Percentiles rank a stretch among this genome's conserved stretches.
Evolutionary conservation across 1,140 invertebrate genomes (phyloP).

Genomic region (Solen grandis): DNA sequence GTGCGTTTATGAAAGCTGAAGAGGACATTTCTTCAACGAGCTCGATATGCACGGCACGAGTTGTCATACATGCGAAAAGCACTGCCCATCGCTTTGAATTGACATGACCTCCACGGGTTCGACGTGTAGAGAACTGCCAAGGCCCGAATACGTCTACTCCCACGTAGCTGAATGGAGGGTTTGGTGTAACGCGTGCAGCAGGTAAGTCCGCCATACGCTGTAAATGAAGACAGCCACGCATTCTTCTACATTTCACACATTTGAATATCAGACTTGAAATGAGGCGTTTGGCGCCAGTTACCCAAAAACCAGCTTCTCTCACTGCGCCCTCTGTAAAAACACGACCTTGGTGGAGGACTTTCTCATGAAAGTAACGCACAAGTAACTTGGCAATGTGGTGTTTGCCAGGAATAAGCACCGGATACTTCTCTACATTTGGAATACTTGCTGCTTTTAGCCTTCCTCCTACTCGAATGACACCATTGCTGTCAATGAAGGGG

Average conservation of each 20-base stretch:
- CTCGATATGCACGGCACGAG: no score
- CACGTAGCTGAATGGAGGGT: conserved; percentile 90
- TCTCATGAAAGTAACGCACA: conserved; percentile 25
- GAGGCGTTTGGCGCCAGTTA: conserved; percentile 35
- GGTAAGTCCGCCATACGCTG: conserved; percentile 23
- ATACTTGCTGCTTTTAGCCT: background rate
- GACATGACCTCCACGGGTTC: no score
- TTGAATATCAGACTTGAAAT: conserved; percentile 18
- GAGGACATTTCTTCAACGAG: no score
- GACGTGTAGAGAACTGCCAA: no score
- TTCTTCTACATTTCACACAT: conserved; percentile 34
- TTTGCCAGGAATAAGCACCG: conserved; percentile 44
- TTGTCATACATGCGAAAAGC: no score
- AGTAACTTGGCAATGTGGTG: conserved; percentile 42
- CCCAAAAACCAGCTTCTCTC: conserved; percentile 51
- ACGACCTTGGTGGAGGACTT: conserved; percentile 45
- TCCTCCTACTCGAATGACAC: conserved; percentile 47
- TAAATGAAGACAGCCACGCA: background rate
- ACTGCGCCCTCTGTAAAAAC: conserved; percentile 43
- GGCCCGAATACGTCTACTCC: no score
- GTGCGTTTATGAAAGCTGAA: no score
- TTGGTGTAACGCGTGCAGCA: conserved; percentile 32
- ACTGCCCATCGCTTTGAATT: no score
- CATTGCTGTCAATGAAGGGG: conserved; percentile 24
- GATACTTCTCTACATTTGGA: background rate